Evolutionary conservation across 2,888 invertebrate genomes (phyloP).

Genomic region (Pemphredon lugubris): DNA sequence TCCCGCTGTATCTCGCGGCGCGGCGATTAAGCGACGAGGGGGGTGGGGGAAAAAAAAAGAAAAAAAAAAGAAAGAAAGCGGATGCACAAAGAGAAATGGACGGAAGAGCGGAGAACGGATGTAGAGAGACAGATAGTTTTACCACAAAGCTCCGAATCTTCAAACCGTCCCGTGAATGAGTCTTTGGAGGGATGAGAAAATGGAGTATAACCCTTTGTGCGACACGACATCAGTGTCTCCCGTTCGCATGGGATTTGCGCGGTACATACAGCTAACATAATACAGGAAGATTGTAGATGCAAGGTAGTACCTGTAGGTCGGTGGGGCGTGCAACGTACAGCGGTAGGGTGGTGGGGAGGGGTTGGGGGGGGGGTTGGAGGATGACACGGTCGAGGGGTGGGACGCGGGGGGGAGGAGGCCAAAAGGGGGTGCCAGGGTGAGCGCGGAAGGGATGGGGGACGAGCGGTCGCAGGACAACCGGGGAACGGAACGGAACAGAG

Average conservation of each 20-base stretch:
- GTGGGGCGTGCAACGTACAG: slow-evolving; percentile 44
- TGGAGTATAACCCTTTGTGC: slow-evolving; percentile 67
- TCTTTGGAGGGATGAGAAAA: slow-evolving; percentile 54
- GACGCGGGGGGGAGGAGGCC: neutral
- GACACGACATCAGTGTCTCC: slow-evolving; percentile 62
- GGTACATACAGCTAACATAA: slow-evolving; percentile 55
- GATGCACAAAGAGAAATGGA: neutral
- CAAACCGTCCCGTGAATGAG: slow-evolving; percentile 28
- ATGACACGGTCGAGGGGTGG: neutral
- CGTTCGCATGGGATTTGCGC: slow-evolving; percentile 61
- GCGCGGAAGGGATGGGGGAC: slow-evolving; percentile 18
- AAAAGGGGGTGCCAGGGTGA: slow-evolving; percentile 14
- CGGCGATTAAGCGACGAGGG: slow-evolving; percentile 17
- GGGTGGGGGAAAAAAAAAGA: neutral
- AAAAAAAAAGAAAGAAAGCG: no score
- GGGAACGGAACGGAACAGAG: slow-evolving; percentile 64
- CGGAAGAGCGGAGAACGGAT: neutral
- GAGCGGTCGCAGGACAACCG: slow-evolving; percentile 42
- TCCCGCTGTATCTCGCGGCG: neutral
- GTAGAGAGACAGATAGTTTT: neutral
- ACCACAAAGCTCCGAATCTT: slow-evolving; percentile 46
- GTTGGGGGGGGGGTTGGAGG: slow-evolving; percentile 15
- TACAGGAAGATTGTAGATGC: slow-evolving; percentile 51
- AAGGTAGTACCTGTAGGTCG: slow-evolving; percentile 50
- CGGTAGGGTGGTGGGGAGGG: slow-evolving; percentile 9